Percentiles rank a stretch among this genome's conserved stretches.
These are phyloP conservation scores for Diaperis boleti DNA, from an alignment of 2,888 invertebrate genomes.

Conservation along the genomic window DNA sequence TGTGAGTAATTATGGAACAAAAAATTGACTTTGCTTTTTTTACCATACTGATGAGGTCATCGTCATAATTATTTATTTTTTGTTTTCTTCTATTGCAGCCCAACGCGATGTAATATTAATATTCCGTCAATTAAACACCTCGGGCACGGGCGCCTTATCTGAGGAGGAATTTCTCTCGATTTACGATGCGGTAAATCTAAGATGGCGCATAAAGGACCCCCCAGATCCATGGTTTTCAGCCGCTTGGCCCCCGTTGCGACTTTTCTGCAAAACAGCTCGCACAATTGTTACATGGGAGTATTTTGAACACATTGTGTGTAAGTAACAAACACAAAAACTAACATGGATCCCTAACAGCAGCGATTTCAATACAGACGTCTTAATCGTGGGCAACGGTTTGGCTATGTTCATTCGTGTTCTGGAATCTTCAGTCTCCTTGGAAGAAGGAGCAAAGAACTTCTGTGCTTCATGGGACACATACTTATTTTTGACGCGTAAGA, in stretches of 20 bases:
- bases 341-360: too few relatives aligned
- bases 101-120: slow-evolving; percentile 81
- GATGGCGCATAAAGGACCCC: slow-evolving; percentile 80
- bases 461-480: slow-evolving; percentile 84
- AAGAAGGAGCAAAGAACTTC: slow-evolving; percentile 74
- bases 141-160: slow-evolving; percentile 75
- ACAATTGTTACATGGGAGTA: slow-evolving; percentile 77
- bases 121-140: slow-evolving; percentile 82
- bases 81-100: slow-evolving; percentile 69
- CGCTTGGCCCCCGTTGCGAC: slow-evolving; percentile 72
- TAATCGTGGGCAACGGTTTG: slow-evolving; percentile 80
- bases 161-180: slow-evolving; percentile 80
- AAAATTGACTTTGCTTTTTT: background rate
- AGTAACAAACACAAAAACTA: slow-evolving; percentile 62
- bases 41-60: background rate
- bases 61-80: slow-evolving; percentile 5
- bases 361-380: slow-evolving; percentile 69
- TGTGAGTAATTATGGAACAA: slow-evolving; percentile 65
- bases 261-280: slow-evolving; percentile 72
- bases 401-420: slow-evolving; percentile 80
- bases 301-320: slow-evolving; percentile 80
- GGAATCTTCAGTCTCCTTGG: slow-evolving; percentile 71
- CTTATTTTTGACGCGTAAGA: slow-evolving; percentile 74
- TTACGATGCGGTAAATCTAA: slow-evolving; percentile 79
- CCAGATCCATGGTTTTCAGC: slow-evolving; percentile 81